phyloP scores from a whole-genome alignment of 1,140 invertebrate genomes.

The Dendroctonus valens region DNA sequence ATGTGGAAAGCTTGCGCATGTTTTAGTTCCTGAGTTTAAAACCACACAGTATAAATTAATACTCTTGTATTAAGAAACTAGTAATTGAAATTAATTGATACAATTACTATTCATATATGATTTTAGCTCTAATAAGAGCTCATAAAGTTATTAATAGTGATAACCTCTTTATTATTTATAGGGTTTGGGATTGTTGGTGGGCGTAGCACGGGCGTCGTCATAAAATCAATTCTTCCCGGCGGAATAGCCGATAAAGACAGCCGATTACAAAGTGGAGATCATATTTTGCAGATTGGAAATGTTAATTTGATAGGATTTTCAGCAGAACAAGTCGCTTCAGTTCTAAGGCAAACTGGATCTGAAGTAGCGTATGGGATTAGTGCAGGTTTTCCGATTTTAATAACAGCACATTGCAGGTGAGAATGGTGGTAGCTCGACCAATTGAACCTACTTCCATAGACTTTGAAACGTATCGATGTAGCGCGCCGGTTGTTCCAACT shows the following conservation, averaged over 20 bases:
- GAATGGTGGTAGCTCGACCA: constrained; percentile 86
- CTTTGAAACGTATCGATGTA: constrained; percentile 58
- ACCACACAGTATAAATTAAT: no score
- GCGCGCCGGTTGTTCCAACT: constrained; percentile 77
- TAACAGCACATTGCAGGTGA: constrained; percentile 54
- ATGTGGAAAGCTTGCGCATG: no score
- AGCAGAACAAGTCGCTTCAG: constrained; percentile 89
- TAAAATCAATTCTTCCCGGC: constrained; percentile 90
- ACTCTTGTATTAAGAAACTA: no score
- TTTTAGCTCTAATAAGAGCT: no score
- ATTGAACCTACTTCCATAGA: constrained; percentile 72
- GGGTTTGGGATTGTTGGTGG: constrained; percentile 94
- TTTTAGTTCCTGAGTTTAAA: no score
- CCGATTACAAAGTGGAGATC: constrained; percentile 86
- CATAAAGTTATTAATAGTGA: neutral
- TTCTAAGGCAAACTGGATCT: constrained; percentile 82
- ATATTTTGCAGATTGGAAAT: constrained; percentile 91
- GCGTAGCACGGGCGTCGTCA: constrained; percentile 92
- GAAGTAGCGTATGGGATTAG: constrained; percentile 48
- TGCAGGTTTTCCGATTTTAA: constrained; percentile 3
- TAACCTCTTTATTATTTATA: constrained; percentile 4
- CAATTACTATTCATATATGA: no score
- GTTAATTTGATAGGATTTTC: constrained; percentile 89
- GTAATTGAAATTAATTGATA: no score
- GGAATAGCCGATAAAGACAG: constrained; percentile 89